Evolutionary conservation across 2,888 invertebrate genomes (phyloP).

Genomic region (Periphyllus acericola): DNA sequence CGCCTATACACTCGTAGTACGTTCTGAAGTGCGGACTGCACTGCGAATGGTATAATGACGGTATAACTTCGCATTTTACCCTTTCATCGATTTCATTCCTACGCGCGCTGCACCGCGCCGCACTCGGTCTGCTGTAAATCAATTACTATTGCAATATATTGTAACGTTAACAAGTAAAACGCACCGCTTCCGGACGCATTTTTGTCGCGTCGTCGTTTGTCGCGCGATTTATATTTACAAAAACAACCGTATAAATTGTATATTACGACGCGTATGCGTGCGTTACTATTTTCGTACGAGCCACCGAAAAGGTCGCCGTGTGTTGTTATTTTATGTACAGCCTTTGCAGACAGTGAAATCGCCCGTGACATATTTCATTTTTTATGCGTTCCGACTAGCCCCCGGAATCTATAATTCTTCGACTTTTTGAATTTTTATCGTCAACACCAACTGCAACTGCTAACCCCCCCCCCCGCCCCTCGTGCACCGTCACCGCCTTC

Average conservation of each 20-base stretch:
- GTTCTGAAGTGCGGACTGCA: too few relatives aligned
- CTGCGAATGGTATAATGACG: too few relatives aligned
- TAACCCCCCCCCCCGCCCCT: background rate
- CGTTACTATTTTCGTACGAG: background rate
- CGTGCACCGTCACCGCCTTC: background rate
- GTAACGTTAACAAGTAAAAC: background rate
- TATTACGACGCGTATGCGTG: background rate
- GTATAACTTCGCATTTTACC: too few relatives aligned
- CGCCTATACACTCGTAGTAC: too few relatives aligned
- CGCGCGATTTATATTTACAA: background rate
- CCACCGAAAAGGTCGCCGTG: background rate
- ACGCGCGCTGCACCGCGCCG: too few relatives aligned
- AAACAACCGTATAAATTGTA: background rate
- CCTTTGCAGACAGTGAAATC: background rate
- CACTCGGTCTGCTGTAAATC: too few relatives aligned
- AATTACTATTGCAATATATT: too few relatives aligned
- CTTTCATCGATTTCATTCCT: too few relatives aligned
- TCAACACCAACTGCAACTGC: too few relatives aligned
- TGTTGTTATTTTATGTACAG: background rate
- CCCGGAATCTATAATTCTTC: constrained; percentile 41
- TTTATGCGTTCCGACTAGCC: background rate
- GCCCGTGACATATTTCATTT: constrained; percentile 25
- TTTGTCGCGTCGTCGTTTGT: background rate
- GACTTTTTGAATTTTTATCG: background rate
- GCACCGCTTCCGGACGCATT: background rate